Evolutionary conservation across 2,797 vertebrate genomes (phyloP).

Genomic region (Ficedula albicollis): DNA sequence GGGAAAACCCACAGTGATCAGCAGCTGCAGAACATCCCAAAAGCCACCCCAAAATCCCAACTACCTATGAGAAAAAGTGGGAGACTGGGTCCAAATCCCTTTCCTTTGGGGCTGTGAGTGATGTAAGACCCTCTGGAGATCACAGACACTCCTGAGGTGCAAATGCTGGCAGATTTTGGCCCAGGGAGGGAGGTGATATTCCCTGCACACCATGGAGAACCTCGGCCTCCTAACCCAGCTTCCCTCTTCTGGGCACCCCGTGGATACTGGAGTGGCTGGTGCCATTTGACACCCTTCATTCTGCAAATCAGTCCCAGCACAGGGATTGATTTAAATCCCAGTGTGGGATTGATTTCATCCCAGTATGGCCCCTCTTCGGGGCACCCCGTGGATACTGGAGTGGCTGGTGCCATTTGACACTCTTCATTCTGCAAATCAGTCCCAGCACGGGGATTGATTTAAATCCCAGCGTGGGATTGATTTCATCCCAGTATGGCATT

Average conservation of each 20-base stretch:
- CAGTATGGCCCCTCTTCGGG: neutral
- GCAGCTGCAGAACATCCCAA: neutral
- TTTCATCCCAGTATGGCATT: too few relatives aligned
- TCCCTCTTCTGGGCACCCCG: neutral
- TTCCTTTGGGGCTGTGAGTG: neutral
- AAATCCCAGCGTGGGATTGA: neutral
- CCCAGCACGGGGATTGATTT: neutral
- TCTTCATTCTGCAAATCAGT: neutral
- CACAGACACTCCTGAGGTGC: neutral
- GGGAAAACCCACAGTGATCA: fast-evolving
- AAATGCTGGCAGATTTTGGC: neutral
- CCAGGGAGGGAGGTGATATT: neutral
- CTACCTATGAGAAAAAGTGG: neutral
- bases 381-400: neutral
- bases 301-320: neutral
- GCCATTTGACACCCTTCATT: neutral
- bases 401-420: neutral
- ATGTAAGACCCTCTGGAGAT: neutral
- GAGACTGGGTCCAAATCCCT: neutral
- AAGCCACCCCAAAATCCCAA: neutral
- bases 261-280: neutral
- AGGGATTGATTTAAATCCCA: neutral
- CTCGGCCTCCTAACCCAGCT: neutral
- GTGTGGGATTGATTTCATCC: neutral
- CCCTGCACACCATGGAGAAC: neutral